phyloP scores from a whole-genome alignment of 2,113 vertebrate species.

The Cryptotis parvus region DNA sequence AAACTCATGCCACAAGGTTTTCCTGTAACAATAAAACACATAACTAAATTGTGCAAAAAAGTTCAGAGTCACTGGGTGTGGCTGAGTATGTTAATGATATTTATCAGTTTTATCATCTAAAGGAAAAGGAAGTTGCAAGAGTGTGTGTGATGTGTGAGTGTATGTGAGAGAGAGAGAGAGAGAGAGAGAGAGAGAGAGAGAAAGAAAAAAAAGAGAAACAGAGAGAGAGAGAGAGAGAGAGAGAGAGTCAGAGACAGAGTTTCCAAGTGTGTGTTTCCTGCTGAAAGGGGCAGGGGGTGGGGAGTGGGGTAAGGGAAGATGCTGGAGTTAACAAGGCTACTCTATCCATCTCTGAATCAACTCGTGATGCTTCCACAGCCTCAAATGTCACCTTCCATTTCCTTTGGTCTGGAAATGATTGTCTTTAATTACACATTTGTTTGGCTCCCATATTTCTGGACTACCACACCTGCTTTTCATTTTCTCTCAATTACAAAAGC shows the following conservation, averaged over 20 bases:
- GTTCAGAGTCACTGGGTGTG: neutral
- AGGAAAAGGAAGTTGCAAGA: constrained; percentile 62
- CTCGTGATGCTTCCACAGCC: neutral
- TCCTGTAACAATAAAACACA: neutral
- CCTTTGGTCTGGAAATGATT: constrained; percentile 38
- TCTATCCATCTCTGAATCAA: neutral
- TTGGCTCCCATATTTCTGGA: constrained; percentile 30
- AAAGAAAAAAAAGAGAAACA: too few species aligned
- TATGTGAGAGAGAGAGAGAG: neutral
- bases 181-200: too few species aligned
- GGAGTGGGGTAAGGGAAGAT: neutral
- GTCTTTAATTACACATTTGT: constrained; percentile 57
- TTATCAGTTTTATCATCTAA: constrained; percentile 39
- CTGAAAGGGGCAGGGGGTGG: neutral
- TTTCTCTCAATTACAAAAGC: constrained; percentile 61
- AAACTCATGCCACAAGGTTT: neutral
- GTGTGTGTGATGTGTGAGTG: neutral
- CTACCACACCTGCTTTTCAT: constrained; percentile 63
- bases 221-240: too few species aligned
- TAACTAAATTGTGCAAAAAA: neutral
- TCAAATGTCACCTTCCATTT: neutral
- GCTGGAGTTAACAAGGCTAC: neutral
- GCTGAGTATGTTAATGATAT: neutral
- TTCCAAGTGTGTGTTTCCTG: neutral
- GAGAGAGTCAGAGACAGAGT: too few species aligned